Evolutionary conservation across 2,888 invertebrate species (phyloP).

Genomic region (Hydrotaea cyrtoneurina): DNA sequence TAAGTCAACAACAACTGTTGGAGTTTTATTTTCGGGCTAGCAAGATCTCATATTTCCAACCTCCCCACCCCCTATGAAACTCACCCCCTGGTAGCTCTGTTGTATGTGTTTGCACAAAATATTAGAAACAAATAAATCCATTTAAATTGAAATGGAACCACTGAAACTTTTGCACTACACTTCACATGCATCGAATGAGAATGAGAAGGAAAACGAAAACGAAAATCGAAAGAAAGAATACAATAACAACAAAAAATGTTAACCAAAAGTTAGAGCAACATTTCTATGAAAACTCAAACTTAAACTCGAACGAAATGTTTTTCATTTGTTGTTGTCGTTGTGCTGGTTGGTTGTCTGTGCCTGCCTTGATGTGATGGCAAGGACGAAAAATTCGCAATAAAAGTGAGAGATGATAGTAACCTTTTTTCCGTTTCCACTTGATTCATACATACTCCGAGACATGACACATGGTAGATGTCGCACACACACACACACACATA

Average conservation of each 20-base stretch:
- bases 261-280: neutral
- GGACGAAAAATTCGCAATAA: neutral
- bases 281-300: neutral
- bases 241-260: neutral
- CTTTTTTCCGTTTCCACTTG: conserved; percentile 11
- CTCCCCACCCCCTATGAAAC: neutral
- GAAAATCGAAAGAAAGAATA: neutral
- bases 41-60: neutral
- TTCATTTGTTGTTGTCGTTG: too few relatives aligned
- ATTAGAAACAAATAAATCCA: conserved; percentile 34
- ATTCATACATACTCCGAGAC: neutral
- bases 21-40: neutral
- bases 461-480: neutral
- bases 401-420: conserved; percentile 10
- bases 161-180: conserved; percentile 21
- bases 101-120: conserved; percentile 21
- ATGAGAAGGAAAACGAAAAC: neutral
- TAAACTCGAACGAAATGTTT: neutral
- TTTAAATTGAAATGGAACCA: conserved; percentile 27
- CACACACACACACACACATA: neutral
- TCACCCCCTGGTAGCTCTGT: neutral
- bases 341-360: too few relatives aligned
- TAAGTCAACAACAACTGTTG: neutral
- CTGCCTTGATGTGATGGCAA: neutral
- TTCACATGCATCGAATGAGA: neutral